Conservation (phyloP, 2,797 vertebrate species). For the Salarias fasciatus region DNA sequence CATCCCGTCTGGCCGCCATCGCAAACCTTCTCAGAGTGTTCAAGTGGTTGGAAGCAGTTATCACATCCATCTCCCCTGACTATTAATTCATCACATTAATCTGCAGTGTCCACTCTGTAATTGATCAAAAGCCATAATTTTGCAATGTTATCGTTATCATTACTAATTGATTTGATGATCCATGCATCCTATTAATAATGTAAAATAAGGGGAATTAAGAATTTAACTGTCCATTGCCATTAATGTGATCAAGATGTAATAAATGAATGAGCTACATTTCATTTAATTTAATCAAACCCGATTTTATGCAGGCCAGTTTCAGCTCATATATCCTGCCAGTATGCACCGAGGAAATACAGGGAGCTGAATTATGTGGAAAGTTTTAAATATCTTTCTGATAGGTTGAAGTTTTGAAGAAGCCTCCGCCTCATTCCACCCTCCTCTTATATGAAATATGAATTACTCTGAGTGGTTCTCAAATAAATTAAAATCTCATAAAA, state of each 20-base stretch:
- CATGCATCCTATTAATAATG: slow-evolving; percentile 78
- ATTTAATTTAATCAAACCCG: slow-evolving; percentile 82
- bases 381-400: slow-evolving; percentile 51
- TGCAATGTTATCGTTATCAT: slow-evolving; percentile 79
- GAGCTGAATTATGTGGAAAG: slow-evolving; percentile 57
- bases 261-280: slow-evolving; percentile 78
- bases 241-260: slow-evolving; percentile 81
- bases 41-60: background rate
- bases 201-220: slow-evolving; percentile 78
- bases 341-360: slow-evolving; percentile 45
- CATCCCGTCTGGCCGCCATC: background rate
- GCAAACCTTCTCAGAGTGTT: slow-evolving; percentile 13
- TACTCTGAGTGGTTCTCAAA: slow-evolving; percentile 49
- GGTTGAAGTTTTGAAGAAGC: slow-evolving; percentile 5
- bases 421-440: background rate
- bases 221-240: slow-evolving; percentile 81
- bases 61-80: slow-evolving; percentile 30
- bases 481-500: slow-evolving; percentile 34
- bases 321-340: slow-evolving; percentile 51
- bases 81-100: slow-evolving; percentile 56
- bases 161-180: slow-evolving; percentile 83
- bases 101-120: slow-evolving; percentile 41
- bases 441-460: slow-evolving; percentile 40
- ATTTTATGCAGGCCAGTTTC: slow-evolving; percentile 74
- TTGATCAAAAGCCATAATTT: slow-evolving; percentile 75